These are phyloP conservation scores for Orius insidiosus DNA, from an alignment of 1,140 invertebrate species.

Conservation along the genomic window DNA sequence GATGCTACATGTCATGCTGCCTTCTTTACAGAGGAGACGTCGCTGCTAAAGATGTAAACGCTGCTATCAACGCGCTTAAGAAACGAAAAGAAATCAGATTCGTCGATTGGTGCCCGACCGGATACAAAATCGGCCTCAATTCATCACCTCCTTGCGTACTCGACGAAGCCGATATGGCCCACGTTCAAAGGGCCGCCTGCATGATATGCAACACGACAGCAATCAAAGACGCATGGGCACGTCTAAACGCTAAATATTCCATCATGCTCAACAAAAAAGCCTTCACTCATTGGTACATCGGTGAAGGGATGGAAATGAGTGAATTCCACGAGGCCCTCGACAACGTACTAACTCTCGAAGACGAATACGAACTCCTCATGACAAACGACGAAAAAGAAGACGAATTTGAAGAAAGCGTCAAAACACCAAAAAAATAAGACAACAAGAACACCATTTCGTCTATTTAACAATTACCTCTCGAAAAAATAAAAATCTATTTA, in stretches of 20 bases:
- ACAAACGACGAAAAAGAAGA: background rate
- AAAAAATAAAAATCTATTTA: no score
- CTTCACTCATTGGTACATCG: conserved; percentile 74
- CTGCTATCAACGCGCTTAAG: conserved; percentile 33
- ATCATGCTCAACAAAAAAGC: conserved; percentile 68
- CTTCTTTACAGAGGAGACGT: conserved; percentile 39
- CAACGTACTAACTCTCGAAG: conserved; percentile 66
- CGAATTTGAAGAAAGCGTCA: no score
- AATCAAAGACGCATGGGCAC: conserved; percentile 60
- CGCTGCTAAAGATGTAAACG: conserved; percentile 37
- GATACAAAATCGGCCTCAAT: conserved; percentile 21
- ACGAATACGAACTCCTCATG: conserved; percentile 40
- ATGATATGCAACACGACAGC: conserved; percentile 73
- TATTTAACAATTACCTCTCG: no score
- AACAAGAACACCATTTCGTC: no score
- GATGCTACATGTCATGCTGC: conserved; percentile 41
- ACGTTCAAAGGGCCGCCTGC: conserved; percentile 35
- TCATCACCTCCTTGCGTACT: conserved; percentile 13
- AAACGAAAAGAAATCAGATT: conserved; percentile 28
- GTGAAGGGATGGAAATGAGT: conserved; percentile 73
- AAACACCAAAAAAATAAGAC: no score
- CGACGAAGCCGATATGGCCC: conserved; percentile 20
- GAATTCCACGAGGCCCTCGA: conserved; percentile 75
- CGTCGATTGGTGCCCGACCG: conserved; percentile 27
- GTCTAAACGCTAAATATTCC: conserved; percentile 67